Evolutionary conservation across 2,888 invertebrate species (phyloP).

Genomic region (Rhagophthalmus giganteus): DNA sequence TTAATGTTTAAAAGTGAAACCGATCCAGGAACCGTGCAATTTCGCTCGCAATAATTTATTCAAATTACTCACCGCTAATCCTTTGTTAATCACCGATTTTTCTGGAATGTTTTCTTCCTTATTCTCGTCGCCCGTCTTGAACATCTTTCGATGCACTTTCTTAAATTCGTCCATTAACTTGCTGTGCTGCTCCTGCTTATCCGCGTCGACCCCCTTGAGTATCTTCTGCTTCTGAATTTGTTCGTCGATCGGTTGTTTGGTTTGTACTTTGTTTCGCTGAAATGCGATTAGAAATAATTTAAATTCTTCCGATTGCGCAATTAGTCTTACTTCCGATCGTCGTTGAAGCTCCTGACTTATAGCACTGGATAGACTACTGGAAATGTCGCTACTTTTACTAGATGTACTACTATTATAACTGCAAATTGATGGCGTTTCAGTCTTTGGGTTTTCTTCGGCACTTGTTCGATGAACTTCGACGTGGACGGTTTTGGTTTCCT

Average conservation of each 20-base stretch:
- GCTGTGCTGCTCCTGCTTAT: slow-evolving; percentile 70
- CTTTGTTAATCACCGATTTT: slow-evolving; percentile 15
- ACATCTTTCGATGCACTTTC: slow-evolving; percentile 86
- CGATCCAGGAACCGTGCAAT: slow-evolving; percentile 2
- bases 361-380: slow-evolving; percentile 67
- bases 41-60: background rate
- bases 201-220: slow-evolving; percentile 60
- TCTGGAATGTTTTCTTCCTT: slow-evolving; percentile 18
- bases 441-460: slow-evolving; percentile 45
- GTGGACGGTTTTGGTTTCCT: slow-evolving; percentile 67
- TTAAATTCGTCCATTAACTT: slow-evolving; percentile 89
- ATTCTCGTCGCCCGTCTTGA: slow-evolving; percentile 54
- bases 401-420: slow-evolving; percentile 50
- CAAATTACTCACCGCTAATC: slow-evolving; percentile 13
- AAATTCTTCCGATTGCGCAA: slow-evolving; percentile 1
- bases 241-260: slow-evolving; percentile 50
- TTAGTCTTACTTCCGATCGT: slow-evolving; percentile 63
- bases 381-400: slow-evolving; percentile 51
- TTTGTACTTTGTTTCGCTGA: slow-evolving; percentile 35
- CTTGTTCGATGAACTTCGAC: slow-evolving; percentile 74
- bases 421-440: slow-evolving; percentile 46
- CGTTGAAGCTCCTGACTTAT: slow-evolving; percentile 71
- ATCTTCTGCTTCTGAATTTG: slow-evolving; percentile 52
- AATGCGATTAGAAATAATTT: slow-evolving; percentile 2
- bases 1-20: slow-evolving; percentile 19